A percentile compares a stretch with the other conserved stretches of the same genome.
Evolutionary conservation across 2,888 invertebrate genomes (phyloP).

Genomic region (Ichneumoninae sp.): DNA sequence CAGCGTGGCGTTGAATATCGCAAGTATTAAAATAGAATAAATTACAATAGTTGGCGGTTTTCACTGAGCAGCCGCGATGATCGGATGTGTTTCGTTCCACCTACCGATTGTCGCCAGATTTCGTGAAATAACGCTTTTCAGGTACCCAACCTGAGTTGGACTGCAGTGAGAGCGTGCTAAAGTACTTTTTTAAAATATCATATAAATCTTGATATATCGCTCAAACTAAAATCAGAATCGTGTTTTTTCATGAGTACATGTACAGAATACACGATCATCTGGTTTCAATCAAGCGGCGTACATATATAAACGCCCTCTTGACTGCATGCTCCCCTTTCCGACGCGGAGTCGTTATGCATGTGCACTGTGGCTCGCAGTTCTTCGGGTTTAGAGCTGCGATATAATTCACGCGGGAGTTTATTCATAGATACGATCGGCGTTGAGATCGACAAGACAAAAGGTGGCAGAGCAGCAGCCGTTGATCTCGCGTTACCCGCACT

Average conservation of each 20-base stretch:
- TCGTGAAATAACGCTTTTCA: neutral
- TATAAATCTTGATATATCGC: neutral
- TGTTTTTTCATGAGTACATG: neutral
- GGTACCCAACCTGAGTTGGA: neutral
- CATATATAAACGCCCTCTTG: neutral
- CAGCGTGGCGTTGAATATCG: neutral
- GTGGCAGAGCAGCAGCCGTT: constrained; percentile 35
- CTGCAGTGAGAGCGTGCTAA: neutral
- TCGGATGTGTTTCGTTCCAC: too few relatives aligned
- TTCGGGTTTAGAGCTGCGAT: constrained; percentile 56
- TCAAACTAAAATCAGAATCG: neutral
- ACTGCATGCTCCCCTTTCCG: neutral
- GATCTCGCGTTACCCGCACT: constrained; percentile 33
- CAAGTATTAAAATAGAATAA: neutral
- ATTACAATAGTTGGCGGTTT: neutral
- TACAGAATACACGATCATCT: neutral
- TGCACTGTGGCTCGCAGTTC: constrained; percentile 5
- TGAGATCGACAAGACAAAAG: constrained; percentile 66
- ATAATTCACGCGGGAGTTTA: constrained; percentile 64
- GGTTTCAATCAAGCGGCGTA: neutral
- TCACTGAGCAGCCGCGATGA: too few relatives aligned
- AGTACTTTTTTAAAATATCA: neutral
- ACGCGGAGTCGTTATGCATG: neutral
- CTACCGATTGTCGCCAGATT: too few relatives aligned
- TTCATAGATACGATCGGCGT: constrained; percentile 64